phyloP scores from a whole-genome alignment of 1,140 invertebrate species.

The Parasteatoda tepidariorum region DNA sequence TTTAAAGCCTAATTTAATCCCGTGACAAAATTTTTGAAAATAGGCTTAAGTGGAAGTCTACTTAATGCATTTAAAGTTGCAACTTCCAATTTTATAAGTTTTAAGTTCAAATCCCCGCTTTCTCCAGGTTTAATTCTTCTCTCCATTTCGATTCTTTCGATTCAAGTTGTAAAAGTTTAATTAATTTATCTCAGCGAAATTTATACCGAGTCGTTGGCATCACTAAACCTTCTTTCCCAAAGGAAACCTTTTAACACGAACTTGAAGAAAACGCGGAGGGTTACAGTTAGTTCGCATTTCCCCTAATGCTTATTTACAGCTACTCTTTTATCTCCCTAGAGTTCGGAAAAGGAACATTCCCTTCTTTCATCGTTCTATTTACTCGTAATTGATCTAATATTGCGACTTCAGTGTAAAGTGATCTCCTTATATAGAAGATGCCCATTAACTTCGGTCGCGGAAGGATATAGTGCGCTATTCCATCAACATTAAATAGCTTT shows the following conservation, averaged over 20 bases:
- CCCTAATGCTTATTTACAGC: conserved; percentile 14
- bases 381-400: conserved; percentile 19
- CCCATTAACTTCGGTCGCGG: conserved; percentile 2
- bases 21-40: too few relatives aligned
- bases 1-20: too few relatives aligned
- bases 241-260: conserved; percentile 3
- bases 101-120: too few relatives aligned
- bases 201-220: neutral
- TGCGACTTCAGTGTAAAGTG: neutral
- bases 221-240: neutral
- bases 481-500: conserved; percentile 11
- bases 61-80: too few relatives aligned
- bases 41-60: too few relatives aligned
- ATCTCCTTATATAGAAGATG: neutral
- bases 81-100: too few relatives aligned
- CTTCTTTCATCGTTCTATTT: conserved; percentile 19
- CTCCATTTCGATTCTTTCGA: too few relatives aligned
- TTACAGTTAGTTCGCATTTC: neutral
- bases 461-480: neutral
- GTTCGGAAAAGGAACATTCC: neutral
- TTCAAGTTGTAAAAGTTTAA: neutral
- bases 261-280: neutral
- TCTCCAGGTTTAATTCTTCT: too few relatives aligned
- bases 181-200: neutral
- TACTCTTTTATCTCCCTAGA: conserved; percentile 7